A percentile compares a stretch with the other conserved stretches of the same genome.
These are phyloP conservation scores for Taeniopygia guttata DNA, from an alignment of 2,797 vertebrate species.

Conservation along the genomic window DNA sequence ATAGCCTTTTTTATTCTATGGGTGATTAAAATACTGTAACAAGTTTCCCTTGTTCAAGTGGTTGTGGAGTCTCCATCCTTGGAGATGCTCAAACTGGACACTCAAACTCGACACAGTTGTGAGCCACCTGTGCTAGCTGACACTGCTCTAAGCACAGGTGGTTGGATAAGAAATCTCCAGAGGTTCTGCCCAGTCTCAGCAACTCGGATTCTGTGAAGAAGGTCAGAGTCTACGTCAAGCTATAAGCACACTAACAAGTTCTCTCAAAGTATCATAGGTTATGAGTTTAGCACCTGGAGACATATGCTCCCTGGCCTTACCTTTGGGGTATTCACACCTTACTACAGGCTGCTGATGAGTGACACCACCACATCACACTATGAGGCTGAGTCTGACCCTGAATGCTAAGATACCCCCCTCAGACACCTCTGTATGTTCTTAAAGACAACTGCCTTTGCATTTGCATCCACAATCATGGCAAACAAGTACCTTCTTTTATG, in stretches of 20 bases:
- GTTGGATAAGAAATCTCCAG: neutral
- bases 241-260: neutral
- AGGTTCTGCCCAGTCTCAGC: neutral
- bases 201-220: neutral
- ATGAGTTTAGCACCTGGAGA: neutral
- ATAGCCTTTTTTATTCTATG: neutral
- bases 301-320: neutral
- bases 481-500: fast-evolving
- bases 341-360: neutral
- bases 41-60: neutral
- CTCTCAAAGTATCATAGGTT: neutral
- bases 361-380: neutral
- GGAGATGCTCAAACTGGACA: neutral
- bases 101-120: neutral
- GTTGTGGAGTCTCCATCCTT: neutral
- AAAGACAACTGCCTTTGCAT: neutral
- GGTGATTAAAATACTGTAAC: neutral
- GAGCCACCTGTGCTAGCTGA: neutral
- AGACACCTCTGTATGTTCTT: neutral
- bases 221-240: neutral
- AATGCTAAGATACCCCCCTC: neutral
- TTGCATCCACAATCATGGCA: neutral
- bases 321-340: neutral
- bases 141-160: neutral
- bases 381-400: neutral